phyloP scores from a whole-genome alignment of 2,113 vertebrate species.

The Leucopsar rothschildi region DNA sequence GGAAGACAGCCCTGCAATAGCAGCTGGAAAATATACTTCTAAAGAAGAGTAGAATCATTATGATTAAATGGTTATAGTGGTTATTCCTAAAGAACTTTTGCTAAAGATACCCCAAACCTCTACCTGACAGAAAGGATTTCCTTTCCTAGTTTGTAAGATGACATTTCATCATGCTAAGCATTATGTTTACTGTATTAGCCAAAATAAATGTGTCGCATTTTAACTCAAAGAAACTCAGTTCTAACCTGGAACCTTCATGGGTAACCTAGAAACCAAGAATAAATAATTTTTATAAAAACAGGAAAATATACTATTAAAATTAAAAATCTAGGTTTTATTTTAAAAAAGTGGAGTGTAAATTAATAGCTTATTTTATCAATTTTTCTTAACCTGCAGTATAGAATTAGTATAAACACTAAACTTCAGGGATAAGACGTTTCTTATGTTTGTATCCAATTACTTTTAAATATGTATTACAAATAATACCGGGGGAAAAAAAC shows the following conservation, averaged over 20 bases:
- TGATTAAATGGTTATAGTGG: background rate
- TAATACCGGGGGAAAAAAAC: rapidly evolving
- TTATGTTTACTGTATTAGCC: background rate
- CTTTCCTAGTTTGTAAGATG: background rate
- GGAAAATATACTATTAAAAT: background rate
- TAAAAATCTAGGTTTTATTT: background rate
- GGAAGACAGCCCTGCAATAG: background rate
- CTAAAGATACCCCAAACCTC: background rate
- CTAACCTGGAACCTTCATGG: background rate
- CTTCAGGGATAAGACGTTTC: background rate
- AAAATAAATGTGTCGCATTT: background rate
- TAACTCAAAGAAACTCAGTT: background rate
- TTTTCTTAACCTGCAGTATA: background rate
- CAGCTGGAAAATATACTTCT: background rate
- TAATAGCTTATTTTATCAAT: rapidly evolving
- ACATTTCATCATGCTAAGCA: background rate
- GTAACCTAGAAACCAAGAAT: background rate
- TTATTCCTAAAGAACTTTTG: background rate
- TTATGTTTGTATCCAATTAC: background rate
- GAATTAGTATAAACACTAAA: background rate
- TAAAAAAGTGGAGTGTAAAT: background rate
- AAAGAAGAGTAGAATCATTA: background rate
- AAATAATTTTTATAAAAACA: background rate
- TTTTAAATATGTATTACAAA: background rate
- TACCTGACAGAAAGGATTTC: background rate